Evolutionary conservation across 2,113 vertebrate genomes (phyloP), one percentile per base, ranked within the genome.

Genomic region (Asarcornis scutulata): DNA sequence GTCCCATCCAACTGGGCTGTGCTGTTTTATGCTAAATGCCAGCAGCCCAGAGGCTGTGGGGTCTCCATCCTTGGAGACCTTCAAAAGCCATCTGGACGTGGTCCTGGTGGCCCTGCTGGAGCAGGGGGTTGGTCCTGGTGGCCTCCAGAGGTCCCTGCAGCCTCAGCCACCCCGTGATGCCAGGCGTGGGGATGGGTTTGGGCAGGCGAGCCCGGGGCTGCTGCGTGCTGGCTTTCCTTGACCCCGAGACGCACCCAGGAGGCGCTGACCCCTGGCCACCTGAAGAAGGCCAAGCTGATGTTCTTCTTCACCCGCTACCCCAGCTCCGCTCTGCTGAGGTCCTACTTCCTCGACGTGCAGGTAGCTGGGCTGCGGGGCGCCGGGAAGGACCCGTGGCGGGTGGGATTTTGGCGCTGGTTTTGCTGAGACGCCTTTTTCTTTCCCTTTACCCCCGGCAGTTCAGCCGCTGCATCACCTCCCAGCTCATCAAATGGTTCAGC

Each of bases 401-500:
- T 18, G 26, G 62, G 17, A 64, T 64, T 64, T 64, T 7, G 3
- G 17, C 11, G 26, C 38, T 29, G 62, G 36, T 40, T 64, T 63
- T 64, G 62, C 27, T 64, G 62, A 64, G 26, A 64, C 1, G 0
- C 62, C 50, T 62, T 44, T 83, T n/a, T 55, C 40, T 40, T 42
- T 46, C 3, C 34, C 15, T n/a, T 63, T 73, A 8, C 22, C 10
- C 32, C 72, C 11, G 3, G 63, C 96, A 99, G 99, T 99, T 99
- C 97, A 99, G 99, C 91, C 99, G 99, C 95, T 99, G 99, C 97
- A 98, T 99, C 97, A 99, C 99, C 63, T 99, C 99, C 46, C 99
- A 99, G 98, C 98, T 99, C 91, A 99, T 99, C 98, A 99, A 99
- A 96, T 99, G 99, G 99, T 99, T 99, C 98, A 99, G 99, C 96